phyloP scores from a whole-genome alignment of 37 sponge, comb jelly and placozoan species.

The Chondrilla cf. caribensis region DNA sequence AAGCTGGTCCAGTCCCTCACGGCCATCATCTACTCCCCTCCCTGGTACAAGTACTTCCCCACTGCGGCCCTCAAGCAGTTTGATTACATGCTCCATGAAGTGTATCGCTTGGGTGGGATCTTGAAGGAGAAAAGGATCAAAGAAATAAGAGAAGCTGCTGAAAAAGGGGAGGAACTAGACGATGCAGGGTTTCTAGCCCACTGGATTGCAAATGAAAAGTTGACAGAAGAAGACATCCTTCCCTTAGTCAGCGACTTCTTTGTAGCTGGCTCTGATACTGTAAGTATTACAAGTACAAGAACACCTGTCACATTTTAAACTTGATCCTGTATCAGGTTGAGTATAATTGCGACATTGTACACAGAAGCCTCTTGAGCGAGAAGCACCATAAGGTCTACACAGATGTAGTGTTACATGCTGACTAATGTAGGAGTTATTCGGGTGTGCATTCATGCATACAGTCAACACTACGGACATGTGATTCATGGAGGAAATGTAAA shows the following conservation, averaged over 20 bases:
- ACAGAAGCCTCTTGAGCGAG: too few relatives aligned
- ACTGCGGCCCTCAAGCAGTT: neutral
- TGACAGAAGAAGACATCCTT: neutral
- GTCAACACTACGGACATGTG: too few relatives aligned
- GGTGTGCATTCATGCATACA: too few relatives aligned
- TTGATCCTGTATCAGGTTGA: too few relatives aligned
- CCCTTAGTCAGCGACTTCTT: conserved; percentile 28
- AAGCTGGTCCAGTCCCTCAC: neutral
- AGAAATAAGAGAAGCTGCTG: neutral
- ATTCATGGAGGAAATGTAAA: too few relatives aligned
- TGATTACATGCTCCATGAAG: neutral
- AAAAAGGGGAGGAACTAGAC: neutral
- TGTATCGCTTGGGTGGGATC: neutral
- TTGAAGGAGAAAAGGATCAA: neutral
- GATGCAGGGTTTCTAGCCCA: conserved; percentile 14
- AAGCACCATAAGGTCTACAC: too few relatives aligned
- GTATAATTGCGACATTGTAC: too few relatives aligned
- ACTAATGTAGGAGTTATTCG: too few relatives aligned
- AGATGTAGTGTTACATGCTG: too few relatives aligned
- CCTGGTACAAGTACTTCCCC: neutral
- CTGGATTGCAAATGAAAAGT: conserved; percentile 4
- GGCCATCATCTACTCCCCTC: conserved; percentile 9
- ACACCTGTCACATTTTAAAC: too few relatives aligned
- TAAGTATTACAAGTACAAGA: conserved; percentile 28
- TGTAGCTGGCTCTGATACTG: conserved; percentile 43